phyloP scores from a whole-genome alignment of 2,888 invertebrate species.

The Lasioglossum villosulum region DNA sequence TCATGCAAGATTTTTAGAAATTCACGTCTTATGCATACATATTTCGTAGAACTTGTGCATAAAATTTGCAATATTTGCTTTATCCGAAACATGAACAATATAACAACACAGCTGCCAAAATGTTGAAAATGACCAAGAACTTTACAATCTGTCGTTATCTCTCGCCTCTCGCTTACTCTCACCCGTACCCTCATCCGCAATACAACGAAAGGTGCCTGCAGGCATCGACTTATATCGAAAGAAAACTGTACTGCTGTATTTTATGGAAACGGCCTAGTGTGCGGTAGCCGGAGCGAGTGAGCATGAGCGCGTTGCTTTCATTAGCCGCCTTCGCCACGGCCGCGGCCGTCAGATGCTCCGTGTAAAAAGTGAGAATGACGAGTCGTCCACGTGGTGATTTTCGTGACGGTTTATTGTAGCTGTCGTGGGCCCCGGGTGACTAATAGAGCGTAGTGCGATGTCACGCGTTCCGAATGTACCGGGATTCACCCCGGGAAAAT shows the following conservation, averaged over 20 bases:
- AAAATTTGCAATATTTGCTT: no score
- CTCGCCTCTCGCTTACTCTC: no score
- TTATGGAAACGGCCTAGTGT: not conserved
- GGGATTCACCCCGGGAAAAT: conserved; percentile 57
- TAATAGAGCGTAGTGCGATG: conserved; percentile 65
- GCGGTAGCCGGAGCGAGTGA: conserved; percentile 6
- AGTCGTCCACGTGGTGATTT: conserved; percentile 45
- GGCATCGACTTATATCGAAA: not conserved
- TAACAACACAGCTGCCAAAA: no score
- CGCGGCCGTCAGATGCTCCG: conserved; percentile 47
- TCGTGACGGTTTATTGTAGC: conserved; percentile 69
- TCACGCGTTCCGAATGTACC: conserved; percentile 56
- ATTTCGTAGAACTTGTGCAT: no score
- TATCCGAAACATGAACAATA: no score
- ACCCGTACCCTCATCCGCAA: no score
- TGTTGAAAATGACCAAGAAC: no score
- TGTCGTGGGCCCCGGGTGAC: conserved; percentile 72
- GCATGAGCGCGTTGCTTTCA: conserved; percentile 25
- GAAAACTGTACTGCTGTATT: not conserved
- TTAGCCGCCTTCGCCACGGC: not conserved
- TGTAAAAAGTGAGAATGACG: conserved; percentile 67
- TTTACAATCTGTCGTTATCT: no score
- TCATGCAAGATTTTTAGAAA: no score
- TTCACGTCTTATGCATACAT: no score
- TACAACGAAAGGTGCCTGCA: not conserved